Evolutionary conservation across 2,113 vertebrate genomes (phyloP), one percentile per base, ranked within the genome.

Genomic region (Psilopsiagon aymara): DNA sequence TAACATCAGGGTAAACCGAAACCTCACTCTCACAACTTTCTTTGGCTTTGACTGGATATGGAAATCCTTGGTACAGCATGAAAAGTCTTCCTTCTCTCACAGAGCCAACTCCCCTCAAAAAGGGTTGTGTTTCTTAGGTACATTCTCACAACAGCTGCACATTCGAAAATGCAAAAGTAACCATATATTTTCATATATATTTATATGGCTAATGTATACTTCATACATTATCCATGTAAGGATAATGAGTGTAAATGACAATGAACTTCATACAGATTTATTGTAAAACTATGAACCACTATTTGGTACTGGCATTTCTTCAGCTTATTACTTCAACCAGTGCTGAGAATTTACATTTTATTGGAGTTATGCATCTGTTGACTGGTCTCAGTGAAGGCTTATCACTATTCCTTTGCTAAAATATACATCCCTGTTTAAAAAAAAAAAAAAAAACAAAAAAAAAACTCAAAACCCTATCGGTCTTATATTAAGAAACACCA

Each of bases 401-500:
- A 47, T 73, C 60, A 77, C 41, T 47, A 90, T 35, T 93, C 33
- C 41, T 55, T 91, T 31, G 8, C 63, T 83, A 82, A 95, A 96
- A 92, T 60, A 82, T 18, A 88, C 19, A 94, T 19, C 16, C 41
- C 51, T 86, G 11, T 66, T 27, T 18, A 83, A 15, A 44, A 76
- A 88, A 86, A 68, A 19, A n/a, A 25, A 3, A 39, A 39, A 9
- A 39, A 25, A 3, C 8, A 39, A 9, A 39, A 37, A 37, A 37
- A 37, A 7, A 0, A 3, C 20, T 59, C 11, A 47, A 84, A n/a
- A 35, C 84, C 29, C 59, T 91, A 84, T 47, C 74, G n/a, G 35
- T 53, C 35, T 25, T 70, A 41, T 74, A 94, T 89, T 78, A 66
- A 96, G 88, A 94, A 97, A 27, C 52, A 95, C 66, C 75, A 88